A percentile compares a stretch with the other conserved stretches of the same genome.
Conservation (phyloP, 2,888 invertebrate genomes). For the Tricholauxania praeusta region DNA sequence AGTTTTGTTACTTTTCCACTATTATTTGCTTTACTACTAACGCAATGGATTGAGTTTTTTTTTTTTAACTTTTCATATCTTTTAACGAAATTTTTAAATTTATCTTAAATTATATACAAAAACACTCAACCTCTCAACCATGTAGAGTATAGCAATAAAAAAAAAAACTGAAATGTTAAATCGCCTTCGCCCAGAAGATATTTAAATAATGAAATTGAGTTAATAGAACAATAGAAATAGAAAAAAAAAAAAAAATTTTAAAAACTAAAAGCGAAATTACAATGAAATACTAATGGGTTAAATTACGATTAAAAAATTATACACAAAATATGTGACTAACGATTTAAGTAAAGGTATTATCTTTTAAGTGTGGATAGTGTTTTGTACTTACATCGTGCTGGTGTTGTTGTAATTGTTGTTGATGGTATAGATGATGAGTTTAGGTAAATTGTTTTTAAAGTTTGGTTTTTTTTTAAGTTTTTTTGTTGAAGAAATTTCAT, state of each 20-base stretch:
- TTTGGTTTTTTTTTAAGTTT: conserved; percentile 14
- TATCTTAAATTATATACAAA: no score
- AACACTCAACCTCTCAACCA: no score
- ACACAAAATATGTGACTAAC: not conserved
- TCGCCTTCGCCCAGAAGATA: no score
- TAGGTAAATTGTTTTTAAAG: conserved; percentile 7
- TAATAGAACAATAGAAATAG: conserved; percentile 4
- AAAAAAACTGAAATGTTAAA: no score
- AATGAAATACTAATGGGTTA: not conserved
- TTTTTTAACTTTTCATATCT: no score
- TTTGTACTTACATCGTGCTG: conserved; percentile 69
- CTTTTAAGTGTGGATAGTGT: conserved; percentile 55
- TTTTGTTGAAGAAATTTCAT: conserved; percentile 27
- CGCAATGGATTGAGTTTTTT: no score
- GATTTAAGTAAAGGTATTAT: conserved; percentile 7
- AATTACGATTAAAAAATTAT: not conserved
- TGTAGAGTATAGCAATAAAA: no score
- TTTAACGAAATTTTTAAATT: no score
- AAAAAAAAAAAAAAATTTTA: conserved; percentile 26
- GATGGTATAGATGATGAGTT: conserved; percentile 28
- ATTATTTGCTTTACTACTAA: no score
- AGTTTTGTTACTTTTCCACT: no score
- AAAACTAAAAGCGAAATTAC: not conserved
- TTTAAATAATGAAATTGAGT: not conserved
- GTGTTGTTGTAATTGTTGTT: conserved; percentile 64